These are phyloP conservation scores for Notodonta ziczac DNA, from an alignment of 2,888 invertebrate genomes.

Conservation along the genomic window DNA sequence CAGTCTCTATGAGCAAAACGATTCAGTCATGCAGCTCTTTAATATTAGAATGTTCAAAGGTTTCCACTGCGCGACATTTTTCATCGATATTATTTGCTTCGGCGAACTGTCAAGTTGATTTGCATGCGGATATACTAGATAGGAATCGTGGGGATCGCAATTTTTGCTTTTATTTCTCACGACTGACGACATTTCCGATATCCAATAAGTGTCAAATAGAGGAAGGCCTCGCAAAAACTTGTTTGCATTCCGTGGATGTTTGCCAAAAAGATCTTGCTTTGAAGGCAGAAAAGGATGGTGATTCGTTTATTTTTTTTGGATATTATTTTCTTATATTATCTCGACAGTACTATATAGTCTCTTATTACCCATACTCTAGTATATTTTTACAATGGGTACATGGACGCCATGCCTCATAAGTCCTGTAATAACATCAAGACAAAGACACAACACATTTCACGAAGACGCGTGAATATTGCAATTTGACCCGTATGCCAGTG, in stretches of 20 bases:
- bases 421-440: no score
- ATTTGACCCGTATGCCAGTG: no score
- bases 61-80: neutral
- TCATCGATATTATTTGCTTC: conserved; percentile 8
- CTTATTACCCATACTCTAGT: no score
- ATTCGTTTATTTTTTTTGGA: neutral
- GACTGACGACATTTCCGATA: conserved; percentile 18
- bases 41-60: neutral
- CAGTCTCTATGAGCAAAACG: neutral
- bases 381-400: no score
- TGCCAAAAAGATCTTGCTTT: neutral
- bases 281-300: neutral
- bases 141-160: conserved; percentile 16
- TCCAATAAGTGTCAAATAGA: conserved; percentile 27
- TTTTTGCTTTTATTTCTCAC: conserved; percentile 17
- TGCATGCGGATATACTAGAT: conserved; percentile 11
- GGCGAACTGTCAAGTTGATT: conserved; percentile 9
- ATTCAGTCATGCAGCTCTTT: neutral
- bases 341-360: no score
- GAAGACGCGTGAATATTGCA: no score
- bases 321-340: neutral
- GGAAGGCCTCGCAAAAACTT: conserved; percentile 15
- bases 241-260: conserved; percentile 8
- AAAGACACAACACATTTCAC: no score
- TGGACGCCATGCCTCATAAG: no score